These are phyloP conservation scores for Drosophila watanabei DNA, from an alignment of 1,140 invertebrate genomes.

Conservation along the genomic window DNA sequence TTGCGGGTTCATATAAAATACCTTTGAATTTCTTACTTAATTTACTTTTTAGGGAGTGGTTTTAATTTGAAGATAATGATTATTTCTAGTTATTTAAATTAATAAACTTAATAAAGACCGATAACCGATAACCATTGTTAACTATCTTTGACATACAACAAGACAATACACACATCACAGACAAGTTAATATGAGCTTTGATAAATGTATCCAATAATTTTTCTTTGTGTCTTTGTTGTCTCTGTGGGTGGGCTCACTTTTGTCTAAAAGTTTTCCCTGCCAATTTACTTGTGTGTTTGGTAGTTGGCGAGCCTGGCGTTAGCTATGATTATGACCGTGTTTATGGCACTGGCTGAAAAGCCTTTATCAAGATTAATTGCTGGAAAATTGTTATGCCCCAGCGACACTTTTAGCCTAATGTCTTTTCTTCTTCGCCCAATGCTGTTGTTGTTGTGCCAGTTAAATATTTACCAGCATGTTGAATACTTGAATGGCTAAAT, in stretches of 20 bases:
- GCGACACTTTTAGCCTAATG: constrained; percentile 59
- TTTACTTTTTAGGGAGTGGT: neutral
- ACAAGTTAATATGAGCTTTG: neutral
- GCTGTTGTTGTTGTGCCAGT: constrained; percentile 28
- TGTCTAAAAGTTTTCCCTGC: constrained; percentile 68
- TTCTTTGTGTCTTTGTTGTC: constrained; percentile 19
- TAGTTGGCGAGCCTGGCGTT: constrained; percentile 63
- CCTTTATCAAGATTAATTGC: constrained; percentile 79
- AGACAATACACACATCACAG: neutral
- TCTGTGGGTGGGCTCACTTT: constrained; percentile 22
- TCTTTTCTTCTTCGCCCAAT: constrained; percentile 25
- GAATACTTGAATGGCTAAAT: constrained; percentile 47
- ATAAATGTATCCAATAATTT: neutral
- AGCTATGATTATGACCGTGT: constrained; percentile 83
- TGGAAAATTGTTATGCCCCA: constrained; percentile 74
- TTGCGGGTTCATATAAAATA: no score
- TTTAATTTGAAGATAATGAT: neutral
- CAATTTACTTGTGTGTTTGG: constrained; percentile 68
- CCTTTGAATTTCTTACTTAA: no score
- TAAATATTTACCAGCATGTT: constrained; percentile 51
- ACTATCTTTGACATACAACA: neutral
- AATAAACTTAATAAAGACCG: neutral
- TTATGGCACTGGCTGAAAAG: constrained; percentile 78
- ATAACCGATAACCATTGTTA: neutral
- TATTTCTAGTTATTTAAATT: neutral